A percentile compares a stretch with the other conserved stretches of the same genome.
Conservation (phyloP, 1,140 invertebrate species). For the Drosophila navojoa region DNA sequence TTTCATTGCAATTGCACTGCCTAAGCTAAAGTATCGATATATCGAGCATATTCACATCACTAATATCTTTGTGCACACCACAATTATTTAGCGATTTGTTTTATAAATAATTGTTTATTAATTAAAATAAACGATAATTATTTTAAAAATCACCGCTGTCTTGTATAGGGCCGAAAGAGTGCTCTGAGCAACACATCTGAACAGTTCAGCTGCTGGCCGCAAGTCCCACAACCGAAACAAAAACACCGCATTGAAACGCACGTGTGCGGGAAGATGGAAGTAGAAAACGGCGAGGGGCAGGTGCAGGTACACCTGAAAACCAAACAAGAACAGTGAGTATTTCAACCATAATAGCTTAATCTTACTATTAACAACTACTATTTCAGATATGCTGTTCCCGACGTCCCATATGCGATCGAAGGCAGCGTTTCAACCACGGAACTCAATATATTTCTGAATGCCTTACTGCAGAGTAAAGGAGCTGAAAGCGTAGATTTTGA, state of each 20-base stretch:
- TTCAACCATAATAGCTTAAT: not conserved
- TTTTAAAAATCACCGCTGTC: not conserved
- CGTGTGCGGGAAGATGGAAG: slow-evolving; percentile 69
- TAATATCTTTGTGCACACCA: slow-evolving; percentile 25
- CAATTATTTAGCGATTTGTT: slow-evolving; percentile 30
- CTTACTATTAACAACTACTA: not conserved
- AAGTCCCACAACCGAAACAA: not conserved
- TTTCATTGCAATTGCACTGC: not conserved
- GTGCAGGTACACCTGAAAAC: slow-evolving; percentile 91
- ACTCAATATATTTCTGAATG: slow-evolving; percentile 92
- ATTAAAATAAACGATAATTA: not conserved
- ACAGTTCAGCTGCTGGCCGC: not conserved
- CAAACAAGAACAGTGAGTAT: slow-evolving; percentile 91
- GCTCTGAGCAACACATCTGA: not conserved
- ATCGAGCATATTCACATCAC: slow-evolving; percentile 9
- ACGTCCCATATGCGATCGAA: slow-evolving; percentile 92
- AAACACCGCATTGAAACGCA: slow-evolving; percentile 24
- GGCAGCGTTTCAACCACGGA: slow-evolving; percentile 88
- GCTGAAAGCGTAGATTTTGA: slow-evolving; percentile 90
- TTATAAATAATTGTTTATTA: slow-evolving; percentile 19
- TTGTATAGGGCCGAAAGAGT: not conserved
- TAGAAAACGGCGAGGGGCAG: slow-evolving; percentile 84
- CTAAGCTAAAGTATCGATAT: slow-evolving; percentile 1
- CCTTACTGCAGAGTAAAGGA: slow-evolving; percentile 86
- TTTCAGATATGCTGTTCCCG: slow-evolving; percentile 93